phyloP scores from a whole-genome alignment of 2,888 invertebrate genomes.

The Zygogramma bicolorata region DNA sequence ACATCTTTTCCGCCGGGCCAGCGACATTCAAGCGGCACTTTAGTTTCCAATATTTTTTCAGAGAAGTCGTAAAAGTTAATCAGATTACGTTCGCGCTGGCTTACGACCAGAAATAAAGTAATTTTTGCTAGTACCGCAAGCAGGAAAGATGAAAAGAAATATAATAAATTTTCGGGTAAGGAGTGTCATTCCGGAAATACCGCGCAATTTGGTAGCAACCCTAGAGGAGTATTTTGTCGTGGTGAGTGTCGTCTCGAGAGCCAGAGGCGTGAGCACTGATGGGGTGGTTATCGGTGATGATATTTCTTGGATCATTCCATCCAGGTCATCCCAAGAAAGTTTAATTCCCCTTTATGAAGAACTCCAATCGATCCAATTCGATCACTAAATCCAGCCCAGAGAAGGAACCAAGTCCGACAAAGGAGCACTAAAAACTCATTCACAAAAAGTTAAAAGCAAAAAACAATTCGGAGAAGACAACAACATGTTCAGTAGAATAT shows the following conservation, averaged over 20 bases:
- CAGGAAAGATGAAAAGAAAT: constrained; percentile 10
- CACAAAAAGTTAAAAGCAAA: too few species aligned
- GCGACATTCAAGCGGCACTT: neutral
- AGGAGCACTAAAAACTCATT: too few species aligned
- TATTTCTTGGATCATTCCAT: too few species aligned
- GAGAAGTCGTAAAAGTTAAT: constrained; percentile 25
- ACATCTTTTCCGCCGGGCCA: neutral
- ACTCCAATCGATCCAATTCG: too few species aligned
- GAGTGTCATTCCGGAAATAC: constrained; percentile 24
- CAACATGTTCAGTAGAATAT: too few species aligned
- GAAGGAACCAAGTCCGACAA: too few species aligned
- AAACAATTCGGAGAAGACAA: too few species aligned
- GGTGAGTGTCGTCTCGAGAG: neutral
- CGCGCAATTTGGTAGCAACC: neutral
- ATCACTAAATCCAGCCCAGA: too few species aligned
- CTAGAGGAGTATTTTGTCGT: too few species aligned
- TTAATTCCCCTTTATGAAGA: too few species aligned
- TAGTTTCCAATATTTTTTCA: constrained; percentile 4
- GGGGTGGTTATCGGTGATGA: too few species aligned
- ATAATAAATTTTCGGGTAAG: constrained; percentile 30
- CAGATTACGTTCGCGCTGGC: constrained; percentile 16
- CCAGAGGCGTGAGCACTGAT: neutral
- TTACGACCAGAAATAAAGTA: constrained; percentile 21
- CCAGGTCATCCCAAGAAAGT: too few species aligned
- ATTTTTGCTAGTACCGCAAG: constrained; percentile 22